Conservation (phyloP, 1,140 invertebrate species). For the Bombus sylvicola region DNA sequence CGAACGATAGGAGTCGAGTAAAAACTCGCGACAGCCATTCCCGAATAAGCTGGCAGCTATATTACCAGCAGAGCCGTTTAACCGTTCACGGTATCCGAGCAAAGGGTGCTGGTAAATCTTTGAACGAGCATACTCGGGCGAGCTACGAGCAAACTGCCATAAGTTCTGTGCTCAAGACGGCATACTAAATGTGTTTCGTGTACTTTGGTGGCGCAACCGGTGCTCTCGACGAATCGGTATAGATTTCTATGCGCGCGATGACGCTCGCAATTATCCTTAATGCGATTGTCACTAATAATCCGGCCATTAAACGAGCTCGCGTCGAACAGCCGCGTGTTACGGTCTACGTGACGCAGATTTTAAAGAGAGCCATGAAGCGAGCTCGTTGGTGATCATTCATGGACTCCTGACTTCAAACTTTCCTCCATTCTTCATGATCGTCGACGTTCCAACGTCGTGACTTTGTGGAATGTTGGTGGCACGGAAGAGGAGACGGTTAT, state of each 20-base stretch:
- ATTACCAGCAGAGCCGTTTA: slow-evolving; percentile 56
- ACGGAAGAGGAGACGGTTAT: neutral
- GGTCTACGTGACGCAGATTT: slow-evolving; percentile 48
- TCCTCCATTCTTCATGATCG: slow-evolving; percentile 28
- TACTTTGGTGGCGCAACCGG: slow-evolving; percentile 45
- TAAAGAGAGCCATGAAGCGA: slow-evolving; percentile 5
- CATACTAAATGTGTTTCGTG: slow-evolving; percentile 51
- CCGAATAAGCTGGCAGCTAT: slow-evolving; percentile 63
- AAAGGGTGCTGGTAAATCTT: slow-evolving; percentile 51
- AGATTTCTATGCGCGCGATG: slow-evolving; percentile 44
- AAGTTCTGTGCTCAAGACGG: slow-evolving; percentile 47
- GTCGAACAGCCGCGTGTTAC: slow-evolving; percentile 7
- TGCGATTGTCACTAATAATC: slow-evolving; percentile 53
- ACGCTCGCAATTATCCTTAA: slow-evolving; percentile 57
- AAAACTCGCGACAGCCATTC: slow-evolving; percentile 53
- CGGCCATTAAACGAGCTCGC: slow-evolving; percentile 28
- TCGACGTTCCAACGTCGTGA: neutral
- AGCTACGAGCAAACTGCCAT: slow-evolving; percentile 54
- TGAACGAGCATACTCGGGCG: slow-evolving; percentile 51
- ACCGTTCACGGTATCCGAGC: slow-evolving; percentile 37
- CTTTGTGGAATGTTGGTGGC: neutral
- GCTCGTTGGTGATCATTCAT: neutral
- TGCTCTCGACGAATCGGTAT: slow-evolving; percentile 25
- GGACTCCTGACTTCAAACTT: slow-evolving; percentile 10
- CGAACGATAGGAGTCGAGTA: slow-evolving; percentile 42